Conservation (phyloP, 2,797 vertebrate species). For the Myotis pilosus region DNA sequence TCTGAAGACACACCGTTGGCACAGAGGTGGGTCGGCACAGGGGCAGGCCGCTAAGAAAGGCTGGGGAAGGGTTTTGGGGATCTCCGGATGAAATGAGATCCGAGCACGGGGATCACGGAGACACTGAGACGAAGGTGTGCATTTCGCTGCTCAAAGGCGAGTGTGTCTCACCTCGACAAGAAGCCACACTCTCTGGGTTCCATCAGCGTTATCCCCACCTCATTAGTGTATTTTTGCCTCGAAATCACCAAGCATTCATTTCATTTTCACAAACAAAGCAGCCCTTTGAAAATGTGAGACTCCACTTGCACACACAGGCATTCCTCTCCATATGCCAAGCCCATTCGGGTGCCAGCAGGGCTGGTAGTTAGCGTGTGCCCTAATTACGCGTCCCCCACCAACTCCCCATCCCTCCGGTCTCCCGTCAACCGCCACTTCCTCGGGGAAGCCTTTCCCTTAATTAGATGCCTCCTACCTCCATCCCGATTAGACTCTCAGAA, state of each 20-base stretch:
- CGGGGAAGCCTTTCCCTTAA: constrained; percentile 61
- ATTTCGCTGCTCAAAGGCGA: neutral
- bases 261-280: constrained; percentile 40
- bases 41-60: neutral
- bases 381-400: constrained; percentile 17
- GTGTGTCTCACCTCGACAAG: neutral
- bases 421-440: constrained; percentile 55
- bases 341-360: neutral
- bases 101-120: neutral
- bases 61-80: neutral
- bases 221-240: neutral
- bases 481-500: constrained; percentile 13
- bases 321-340: constrained; percentile 28
- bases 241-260: constrained; percentile 9
- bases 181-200: neutral
- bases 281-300: constrained; percentile 15
- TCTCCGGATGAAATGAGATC: neutral
- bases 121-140: neutral
- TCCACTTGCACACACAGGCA: neutral
- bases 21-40: neutral
- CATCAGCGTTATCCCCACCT: neutral
- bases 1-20: neutral
- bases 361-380: constrained; percentile 11
- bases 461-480: constrained; percentile 5
- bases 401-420: constrained; percentile 11